Base-by-base conservation (phyloP, 1,140 invertebrate genomes). In the Drosophila truncata region DNA sequence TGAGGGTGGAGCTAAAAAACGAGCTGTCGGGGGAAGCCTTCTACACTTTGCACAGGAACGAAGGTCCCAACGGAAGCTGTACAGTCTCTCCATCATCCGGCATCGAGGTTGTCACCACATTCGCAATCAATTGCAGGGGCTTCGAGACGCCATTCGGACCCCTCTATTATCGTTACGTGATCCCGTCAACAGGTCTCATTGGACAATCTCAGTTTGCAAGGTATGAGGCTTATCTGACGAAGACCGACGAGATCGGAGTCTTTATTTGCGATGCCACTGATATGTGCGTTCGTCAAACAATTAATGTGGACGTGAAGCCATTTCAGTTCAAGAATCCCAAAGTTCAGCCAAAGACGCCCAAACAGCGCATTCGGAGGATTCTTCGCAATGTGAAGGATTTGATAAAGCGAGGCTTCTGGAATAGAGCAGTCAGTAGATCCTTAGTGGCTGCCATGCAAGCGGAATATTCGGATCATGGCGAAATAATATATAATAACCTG, bases 181-280 rank as follows among this genome's bases (percentile, higher is more conserved):
- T 27, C 2, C 0, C 3, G 0, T 0, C 10, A n/a, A 33, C 6
- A 0, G 76, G 52, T 0, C 14, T 78, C 13, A 55, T 50, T 7
- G 16, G 54, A 0, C 41, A 71, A 35, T 18, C 46, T 4, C 59
- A 33, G 0, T 64, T 18, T 11, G 10, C 9, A 0, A 27, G 35
- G 3, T 47, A 41, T n/a, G 8, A 8, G 29, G 5, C 31, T 11
- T 9, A 5, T 13, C 25, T 78, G 13, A 47, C 41, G 4, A 16
- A 35, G 4, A 47, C 66, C 23, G 4, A 52, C 1, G 8, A 3
- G 4, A 0, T 78, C 2, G 2, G 0, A 3, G 16, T 78, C 3
- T 46, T 20, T 0, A 46, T 78, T 8, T 78, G 76, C 39, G 76
- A 78, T 9, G 9, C 18, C 18, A 9, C 54, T 3, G 75, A 78